These are phyloP conservation scores for Rhabdomys dilectus DNA, from an alignment of 2,113 vertebrate species.

Conservation along the genomic window DNA sequence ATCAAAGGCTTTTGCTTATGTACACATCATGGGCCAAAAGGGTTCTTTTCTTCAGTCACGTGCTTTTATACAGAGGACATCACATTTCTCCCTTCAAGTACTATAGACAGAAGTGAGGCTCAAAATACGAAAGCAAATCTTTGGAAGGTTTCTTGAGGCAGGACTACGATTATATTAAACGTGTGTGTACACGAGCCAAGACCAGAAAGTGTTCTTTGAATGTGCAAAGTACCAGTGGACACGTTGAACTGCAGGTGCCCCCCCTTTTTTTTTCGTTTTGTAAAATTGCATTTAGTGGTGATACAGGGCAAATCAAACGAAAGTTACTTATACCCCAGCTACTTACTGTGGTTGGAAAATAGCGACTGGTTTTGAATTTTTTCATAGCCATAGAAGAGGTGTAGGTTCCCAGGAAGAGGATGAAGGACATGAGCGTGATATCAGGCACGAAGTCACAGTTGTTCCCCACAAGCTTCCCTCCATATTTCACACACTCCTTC, in stretches of 20 bases:
- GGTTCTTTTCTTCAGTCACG: neutral
- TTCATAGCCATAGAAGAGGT: constrained; percentile 98
- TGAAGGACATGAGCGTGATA: constrained; percentile 97
- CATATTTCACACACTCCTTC: constrained; percentile 92
- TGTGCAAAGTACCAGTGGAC: neutral
- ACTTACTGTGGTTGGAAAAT: constrained; percentile 98
- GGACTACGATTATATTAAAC: neutral
- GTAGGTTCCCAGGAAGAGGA: constrained; percentile 99
- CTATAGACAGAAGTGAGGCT: neutral
- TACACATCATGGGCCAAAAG: neutral
- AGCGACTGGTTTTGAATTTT: constrained; percentile 98
- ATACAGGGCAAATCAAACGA: neutral
- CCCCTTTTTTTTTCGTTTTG: neutral
- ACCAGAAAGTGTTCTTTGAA: neutral
- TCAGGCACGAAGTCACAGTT: constrained; percentile 94
- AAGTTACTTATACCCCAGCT: constrained; percentile 26
- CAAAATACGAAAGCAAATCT: constrained; percentile 40
- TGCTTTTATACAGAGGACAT: neutral
- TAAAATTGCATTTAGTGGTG: neutral
- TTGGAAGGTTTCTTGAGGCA: constrained; percentile 29
- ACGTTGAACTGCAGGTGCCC: neutral
- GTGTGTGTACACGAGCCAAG: neutral
- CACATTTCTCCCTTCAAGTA: constrained; percentile 7
- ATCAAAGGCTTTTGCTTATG: neutral
- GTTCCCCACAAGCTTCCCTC: constrained; percentile 92